Evolutionary conservation across 35 echinoderm and acorn worm genomes (phyloP).

Genomic region (Apostichopus japonicus): DNA sequence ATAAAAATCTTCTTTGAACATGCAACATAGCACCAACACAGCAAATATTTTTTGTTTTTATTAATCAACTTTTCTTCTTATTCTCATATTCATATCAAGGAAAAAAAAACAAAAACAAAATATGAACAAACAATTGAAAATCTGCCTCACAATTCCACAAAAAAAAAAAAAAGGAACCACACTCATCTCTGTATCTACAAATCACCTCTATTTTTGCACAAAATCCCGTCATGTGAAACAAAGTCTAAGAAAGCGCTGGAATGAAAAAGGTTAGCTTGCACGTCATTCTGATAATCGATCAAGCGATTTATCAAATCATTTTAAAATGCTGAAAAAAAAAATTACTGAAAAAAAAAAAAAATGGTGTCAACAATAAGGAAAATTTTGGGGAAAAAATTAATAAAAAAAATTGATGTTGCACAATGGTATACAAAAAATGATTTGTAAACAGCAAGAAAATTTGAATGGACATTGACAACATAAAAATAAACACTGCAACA

Average conservation of each 20-base stretch:
- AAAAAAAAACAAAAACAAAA: slow-evolving; percentile 8
- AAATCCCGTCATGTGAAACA: slow-evolving; percentile 47
- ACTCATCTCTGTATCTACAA: slow-evolving; percentile 23
- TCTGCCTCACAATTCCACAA: slow-evolving; percentile 17
- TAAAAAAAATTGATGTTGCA: neutral
- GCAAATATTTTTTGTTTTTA: slow-evolving; percentile 14
- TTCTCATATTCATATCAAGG: neutral
- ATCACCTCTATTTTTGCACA: slow-evolving; percentile 32
- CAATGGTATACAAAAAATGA: neutral
- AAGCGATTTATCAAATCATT: neutral
- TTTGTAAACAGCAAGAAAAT: neutral
- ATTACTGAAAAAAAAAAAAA: neutral
- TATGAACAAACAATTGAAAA: neutral
- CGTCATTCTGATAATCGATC: slow-evolving; percentile 28
- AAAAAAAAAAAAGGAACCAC: neutral
- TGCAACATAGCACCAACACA: slow-evolving; percentile 50
- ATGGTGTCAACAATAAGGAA: neutral
- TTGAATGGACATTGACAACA: neutral
- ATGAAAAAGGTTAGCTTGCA: slow-evolving; percentile 54
- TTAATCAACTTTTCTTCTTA: slow-evolving; percentile 10
- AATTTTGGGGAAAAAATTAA: neutral
- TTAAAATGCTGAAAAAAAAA: slow-evolving; percentile 11
- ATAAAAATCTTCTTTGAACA: slow-evolving; percentile 5
- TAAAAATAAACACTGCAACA: neutral
- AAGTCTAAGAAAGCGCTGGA: slow-evolving; percentile 48